Evolutionary conservation across 2,113 vertebrate species (phyloP).

Genomic region (Platysteira castanea): DNA sequence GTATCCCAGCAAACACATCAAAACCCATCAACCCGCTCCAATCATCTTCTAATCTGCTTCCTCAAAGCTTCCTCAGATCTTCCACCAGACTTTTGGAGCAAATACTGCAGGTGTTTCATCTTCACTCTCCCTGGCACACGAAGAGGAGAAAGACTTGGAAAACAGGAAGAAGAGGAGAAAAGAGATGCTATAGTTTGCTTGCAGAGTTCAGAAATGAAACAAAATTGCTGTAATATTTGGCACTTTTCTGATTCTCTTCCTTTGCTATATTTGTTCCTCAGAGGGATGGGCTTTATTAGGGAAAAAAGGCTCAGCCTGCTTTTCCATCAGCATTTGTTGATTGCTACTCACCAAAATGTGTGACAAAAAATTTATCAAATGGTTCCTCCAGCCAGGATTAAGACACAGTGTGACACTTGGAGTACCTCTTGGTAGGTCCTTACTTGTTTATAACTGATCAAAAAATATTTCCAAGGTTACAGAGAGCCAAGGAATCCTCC

Average conservation of each 20-base stretch:
- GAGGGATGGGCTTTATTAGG: not conserved
- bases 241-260: not conserved
- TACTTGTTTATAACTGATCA: not conserved
- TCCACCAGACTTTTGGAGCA: not conserved
- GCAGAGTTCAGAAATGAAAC: not conserved
- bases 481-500: not conserved
- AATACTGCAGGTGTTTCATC: not conserved
- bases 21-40: not conserved
- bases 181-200: not conserved
- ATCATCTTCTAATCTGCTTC: not conserved
- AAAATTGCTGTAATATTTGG: not conserved
- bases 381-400: not conserved
- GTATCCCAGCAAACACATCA: not conserved
- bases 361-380: not conserved
- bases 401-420: fast-evolving
- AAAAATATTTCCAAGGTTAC: not conserved
- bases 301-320: not conserved
- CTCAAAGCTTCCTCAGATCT: not conserved
- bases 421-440: not conserved
- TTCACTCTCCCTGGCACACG: not conserved
- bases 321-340: not conserved
- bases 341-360: not conserved
- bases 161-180: not conserved
- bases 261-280: not conserved
- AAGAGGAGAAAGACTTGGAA: not conserved